These are phyloP conservation scores for Empis livida DNA, from an alignment of 2,888 invertebrate genomes.

Conservation along the genomic window DNA sequence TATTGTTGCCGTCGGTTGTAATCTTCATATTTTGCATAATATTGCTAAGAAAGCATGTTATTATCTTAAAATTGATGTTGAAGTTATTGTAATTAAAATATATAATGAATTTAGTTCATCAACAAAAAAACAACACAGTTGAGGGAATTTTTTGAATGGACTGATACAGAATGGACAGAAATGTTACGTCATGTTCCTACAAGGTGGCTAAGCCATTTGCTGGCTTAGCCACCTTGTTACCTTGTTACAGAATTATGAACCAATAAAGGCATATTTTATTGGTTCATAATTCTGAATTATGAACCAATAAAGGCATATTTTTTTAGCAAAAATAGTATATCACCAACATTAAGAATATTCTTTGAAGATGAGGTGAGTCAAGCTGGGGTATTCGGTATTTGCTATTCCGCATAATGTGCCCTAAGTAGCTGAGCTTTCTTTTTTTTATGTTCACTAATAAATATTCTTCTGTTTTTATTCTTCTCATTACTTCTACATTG, in stretches of 20 bases:
- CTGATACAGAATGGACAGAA: conserved; percentile 8
- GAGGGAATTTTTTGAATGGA: conserved; percentile 7
- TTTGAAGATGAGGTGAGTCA: background rate
- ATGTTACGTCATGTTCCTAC: conserved; percentile 6
- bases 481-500: background rate
- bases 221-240: background rate
- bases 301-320: background rate
- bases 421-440: too few relatives aligned
- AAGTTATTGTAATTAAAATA: conserved; percentile 8
- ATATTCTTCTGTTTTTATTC: background rate
- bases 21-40: background rate
- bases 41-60: background rate
- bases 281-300: too few relatives aligned
- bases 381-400: too few relatives aligned
- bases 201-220: background rate
- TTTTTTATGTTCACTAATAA: too few relatives aligned
- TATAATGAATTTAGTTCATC: conserved; percentile 9
- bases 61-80: conserved; percentile 1
- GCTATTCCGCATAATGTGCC: too few relatives aligned
- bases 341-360: background rate
- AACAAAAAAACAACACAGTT: conserved; percentile 6
- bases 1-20: background rate
- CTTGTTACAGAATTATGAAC: background rate
- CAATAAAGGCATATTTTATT: background rate
- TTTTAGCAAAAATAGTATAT: background rate